Evolutionary conservation across 1,140 invertebrate genomes (phyloP).

Genomic region (Battus philenor): DNA sequence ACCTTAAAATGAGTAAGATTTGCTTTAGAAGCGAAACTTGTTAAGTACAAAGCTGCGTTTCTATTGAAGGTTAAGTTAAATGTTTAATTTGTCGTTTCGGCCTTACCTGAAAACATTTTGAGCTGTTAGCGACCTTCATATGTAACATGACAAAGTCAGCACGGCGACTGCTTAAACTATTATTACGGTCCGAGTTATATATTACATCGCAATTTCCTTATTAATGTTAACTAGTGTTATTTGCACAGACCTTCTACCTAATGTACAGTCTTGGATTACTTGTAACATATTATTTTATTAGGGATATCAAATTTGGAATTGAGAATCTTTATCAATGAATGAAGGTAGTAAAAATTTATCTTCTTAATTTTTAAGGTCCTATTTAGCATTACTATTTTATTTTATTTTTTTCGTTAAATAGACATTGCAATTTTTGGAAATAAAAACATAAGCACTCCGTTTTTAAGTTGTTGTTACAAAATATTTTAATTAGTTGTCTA

Average conservation of each 20-base stretch:
- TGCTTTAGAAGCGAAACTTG: too few relatives aligned
- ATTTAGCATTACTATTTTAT: too few relatives aligned
- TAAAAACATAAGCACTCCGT: not conserved
- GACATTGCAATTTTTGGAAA: not conserved
- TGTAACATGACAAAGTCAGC: conserved; percentile 8
- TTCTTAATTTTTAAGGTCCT: too few relatives aligned
- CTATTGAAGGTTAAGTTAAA: conserved; percentile 8
- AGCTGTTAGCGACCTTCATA: conserved; percentile 1
- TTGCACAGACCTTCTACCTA: too few relatives aligned
- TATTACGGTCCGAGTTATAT: not conserved
- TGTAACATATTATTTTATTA: too few relatives aligned
- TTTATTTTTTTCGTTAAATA: not conserved
- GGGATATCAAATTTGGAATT: too few relatives aligned
- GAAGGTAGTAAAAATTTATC: too few relatives aligned
- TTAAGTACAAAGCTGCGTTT: conserved; percentile 3
- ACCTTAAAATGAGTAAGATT: too few relatives aligned
- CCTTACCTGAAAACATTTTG: conserved; percentile 5
- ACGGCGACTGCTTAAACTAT: not conserved
- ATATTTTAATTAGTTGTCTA: conserved; percentile 13
- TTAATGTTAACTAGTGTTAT: too few relatives aligned
- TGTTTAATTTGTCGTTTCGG: conserved; percentile 7
- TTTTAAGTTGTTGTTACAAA: not conserved
- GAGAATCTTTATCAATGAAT: too few relatives aligned
- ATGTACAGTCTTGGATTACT: too few relatives aligned
- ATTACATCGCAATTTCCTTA: too few relatives aligned